Evolutionary conservation across 1,140 invertebrate genomes (phyloP).

Genomic region (Pachypeltis micranthus): DNA sequence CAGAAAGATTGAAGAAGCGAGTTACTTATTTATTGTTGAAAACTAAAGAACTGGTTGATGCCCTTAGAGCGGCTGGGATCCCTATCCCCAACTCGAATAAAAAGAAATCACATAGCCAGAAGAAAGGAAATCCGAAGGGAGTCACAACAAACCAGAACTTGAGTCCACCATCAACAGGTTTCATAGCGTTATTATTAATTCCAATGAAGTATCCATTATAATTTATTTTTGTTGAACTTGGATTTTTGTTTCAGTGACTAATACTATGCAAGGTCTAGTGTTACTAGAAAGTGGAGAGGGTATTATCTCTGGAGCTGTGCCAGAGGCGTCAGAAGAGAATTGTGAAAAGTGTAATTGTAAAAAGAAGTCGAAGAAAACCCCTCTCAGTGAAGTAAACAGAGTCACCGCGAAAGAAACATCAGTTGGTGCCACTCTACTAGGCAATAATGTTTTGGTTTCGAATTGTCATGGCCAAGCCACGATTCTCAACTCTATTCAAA

Average conservation of each 20-base stretch:
- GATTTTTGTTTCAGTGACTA: too few relatives aligned
- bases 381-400: constrained; percentile 8
- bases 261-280: too few relatives aligned
- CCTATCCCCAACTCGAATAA: constrained; percentile 31
- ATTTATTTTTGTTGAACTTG: too few relatives aligned
- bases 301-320: too few relatives aligned
- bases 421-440: too few relatives aligned
- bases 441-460: not conserved
- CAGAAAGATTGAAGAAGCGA: constrained; percentile 35
- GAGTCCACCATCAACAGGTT: not conserved
- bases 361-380: constrained; percentile 9
- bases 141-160: not conserved
- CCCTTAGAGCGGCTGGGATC: constrained; percentile 36
- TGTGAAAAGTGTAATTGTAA: constrained; percentile 12
- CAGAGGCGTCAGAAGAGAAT: too few relatives aligned
- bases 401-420: not conserved
- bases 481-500: not conserved
- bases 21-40: constrained; percentile 35
- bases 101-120: not conserved
- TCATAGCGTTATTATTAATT: too few relatives aligned
- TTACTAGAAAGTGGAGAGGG: too few relatives aligned
- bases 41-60: constrained; percentile 36
- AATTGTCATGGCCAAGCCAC: not conserved
- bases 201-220: too few relatives aligned
- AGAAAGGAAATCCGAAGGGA: constrained; percentile 1